Conservation (phyloP, 92 coral and sea anemone genomes). For the Nematostella vectensis region DNA sequence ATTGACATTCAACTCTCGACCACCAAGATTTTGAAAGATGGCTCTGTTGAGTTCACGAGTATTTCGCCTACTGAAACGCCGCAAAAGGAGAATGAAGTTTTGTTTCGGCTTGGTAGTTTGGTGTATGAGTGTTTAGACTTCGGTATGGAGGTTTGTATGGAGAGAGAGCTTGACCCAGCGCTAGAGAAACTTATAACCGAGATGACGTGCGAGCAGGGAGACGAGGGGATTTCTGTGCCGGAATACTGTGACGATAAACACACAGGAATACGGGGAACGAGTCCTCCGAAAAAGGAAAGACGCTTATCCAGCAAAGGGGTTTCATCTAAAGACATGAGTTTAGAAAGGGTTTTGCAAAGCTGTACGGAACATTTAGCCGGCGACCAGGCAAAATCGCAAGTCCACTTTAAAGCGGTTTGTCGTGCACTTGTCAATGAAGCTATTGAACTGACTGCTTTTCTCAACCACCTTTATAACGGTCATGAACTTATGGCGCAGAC, state of each 20-base stretch:
- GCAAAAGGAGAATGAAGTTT: slow-evolving; percentile 47
- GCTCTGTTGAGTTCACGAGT: slow-evolving; percentile 52
- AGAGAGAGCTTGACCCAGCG: slow-evolving; percentile 66
- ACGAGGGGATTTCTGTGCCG: slow-evolving; percentile 63
- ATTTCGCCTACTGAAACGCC: slow-evolving; percentile 33
- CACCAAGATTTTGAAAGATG: slow-evolving; percentile 66
- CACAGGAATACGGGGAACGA: slow-evolving; percentile 12
- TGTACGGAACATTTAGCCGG: slow-evolving; percentile 66
- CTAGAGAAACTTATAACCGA: slow-evolving; percentile 65
- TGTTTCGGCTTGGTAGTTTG: slow-evolving; percentile 59
- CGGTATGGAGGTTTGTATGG: slow-evolving; percentile 79
- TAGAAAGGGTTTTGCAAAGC: slow-evolving; percentile 54
- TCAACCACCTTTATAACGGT: slow-evolving; percentile 81
- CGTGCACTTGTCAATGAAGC: slow-evolving; percentile 81
- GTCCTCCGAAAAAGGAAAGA: slow-evolving; percentile 30
- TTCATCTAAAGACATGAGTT: slow-evolving; percentile 30
- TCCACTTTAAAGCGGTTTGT: slow-evolving; percentile 75
- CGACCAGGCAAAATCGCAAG: slow-evolving; percentile 41
- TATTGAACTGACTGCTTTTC: slow-evolving; percentile 56
- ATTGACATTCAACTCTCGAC: slow-evolving; percentile 60
- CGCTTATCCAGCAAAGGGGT: slow-evolving; percentile 20
- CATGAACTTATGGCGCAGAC: slow-evolving; percentile 53
- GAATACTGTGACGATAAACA: slow-evolving; percentile 26
- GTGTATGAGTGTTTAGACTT: slow-evolving; percentile 74
- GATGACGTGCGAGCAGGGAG: slow-evolving; percentile 77